These are phyloP conservation scores for Clepsis dumicolana DNA, from an alignment of 2,888 invertebrate species.

Conservation along the genomic window DNA sequence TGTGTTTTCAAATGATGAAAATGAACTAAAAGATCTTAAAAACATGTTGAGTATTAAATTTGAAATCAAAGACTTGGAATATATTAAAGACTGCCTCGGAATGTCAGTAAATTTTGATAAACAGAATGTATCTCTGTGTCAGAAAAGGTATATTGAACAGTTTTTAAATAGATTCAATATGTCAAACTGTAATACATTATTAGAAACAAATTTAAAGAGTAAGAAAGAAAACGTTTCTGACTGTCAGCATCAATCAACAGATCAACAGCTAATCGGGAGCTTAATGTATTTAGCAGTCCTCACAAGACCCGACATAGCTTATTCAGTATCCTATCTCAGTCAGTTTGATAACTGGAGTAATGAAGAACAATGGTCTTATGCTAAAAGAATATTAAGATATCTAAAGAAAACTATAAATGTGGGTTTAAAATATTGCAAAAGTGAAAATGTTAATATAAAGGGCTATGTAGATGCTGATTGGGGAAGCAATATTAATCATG, in stretches of 20 bases:
- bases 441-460: slow-evolving; percentile 34
- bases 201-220: background rate
- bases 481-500: slow-evolving; percentile 45
- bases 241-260: background rate
- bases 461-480: slow-evolving; percentile 48
- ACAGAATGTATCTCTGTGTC: no score
- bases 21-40: background rate
- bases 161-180: background rate
- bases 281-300: background rate
- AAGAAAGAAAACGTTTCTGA: background rate
- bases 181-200: background rate
- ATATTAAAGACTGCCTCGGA: no score
- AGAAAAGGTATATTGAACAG: background rate
- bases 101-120: no score
- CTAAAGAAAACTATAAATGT: background rate
- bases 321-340: no score
- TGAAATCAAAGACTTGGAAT: background rate
- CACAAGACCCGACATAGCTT: no score
- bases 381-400: background rate
- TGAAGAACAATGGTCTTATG: no score
- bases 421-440: background rate
- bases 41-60: background rate
- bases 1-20: background rate
- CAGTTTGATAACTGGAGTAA: no score
- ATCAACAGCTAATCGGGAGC: background rate